These are phyloP conservation scores for Paradisaea rubra DNA, from an alignment of 2,113 vertebrate genomes.

Conservation along the genomic window DNA sequence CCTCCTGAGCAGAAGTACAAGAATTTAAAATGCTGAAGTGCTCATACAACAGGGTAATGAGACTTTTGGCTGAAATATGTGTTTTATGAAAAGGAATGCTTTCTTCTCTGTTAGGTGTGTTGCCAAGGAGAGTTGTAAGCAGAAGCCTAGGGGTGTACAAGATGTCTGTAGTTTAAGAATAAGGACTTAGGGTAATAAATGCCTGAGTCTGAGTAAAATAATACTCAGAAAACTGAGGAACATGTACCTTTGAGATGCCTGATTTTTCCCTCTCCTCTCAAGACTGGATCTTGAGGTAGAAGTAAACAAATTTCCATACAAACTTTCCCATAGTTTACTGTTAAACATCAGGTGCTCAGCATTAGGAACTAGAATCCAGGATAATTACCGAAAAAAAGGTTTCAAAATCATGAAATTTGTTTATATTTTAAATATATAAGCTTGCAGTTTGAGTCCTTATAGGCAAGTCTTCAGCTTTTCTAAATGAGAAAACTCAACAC, in stretches of 20 bases:
- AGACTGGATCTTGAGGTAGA: not conserved
- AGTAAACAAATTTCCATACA: not conserved
- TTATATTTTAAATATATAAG: not conserved
- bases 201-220: not conserved
- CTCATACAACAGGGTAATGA: not conserved
- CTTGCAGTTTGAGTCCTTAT: not conserved
- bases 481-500: not conserved
- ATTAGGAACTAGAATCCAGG: not conserved
- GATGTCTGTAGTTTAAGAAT: not conserved
- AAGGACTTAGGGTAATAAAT: not conserved
- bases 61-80: not conserved
- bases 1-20: not conserved
- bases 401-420: not conserved
- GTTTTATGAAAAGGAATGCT: not conserved
- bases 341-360: not conserved
- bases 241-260: not conserved
- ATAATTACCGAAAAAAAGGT: not conserved
- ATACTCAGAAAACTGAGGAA: not conserved
- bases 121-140: not conserved
- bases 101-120: not conserved
- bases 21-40: not conserved
- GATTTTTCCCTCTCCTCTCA: not conserved
- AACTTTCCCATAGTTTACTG: not conserved
- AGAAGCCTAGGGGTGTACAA: not conserved
- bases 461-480: not conserved